phyloP scores from a whole-genome alignment of 2,888 invertebrate genomes.

The Apamea epomidion region DNA sequence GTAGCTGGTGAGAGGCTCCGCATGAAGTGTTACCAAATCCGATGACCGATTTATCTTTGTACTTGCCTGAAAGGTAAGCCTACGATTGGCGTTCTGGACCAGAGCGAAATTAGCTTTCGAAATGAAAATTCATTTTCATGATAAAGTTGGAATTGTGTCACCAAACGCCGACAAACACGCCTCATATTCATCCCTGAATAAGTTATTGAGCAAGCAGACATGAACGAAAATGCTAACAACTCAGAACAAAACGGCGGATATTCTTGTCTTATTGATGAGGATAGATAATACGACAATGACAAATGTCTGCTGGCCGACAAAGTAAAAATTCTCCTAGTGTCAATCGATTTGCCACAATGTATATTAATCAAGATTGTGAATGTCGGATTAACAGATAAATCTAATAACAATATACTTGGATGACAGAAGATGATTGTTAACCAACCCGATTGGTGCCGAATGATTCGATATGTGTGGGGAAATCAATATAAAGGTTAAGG shows the following conservation, averaged over 20 bases:
- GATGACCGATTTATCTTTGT: too few species aligned
- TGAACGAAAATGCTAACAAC: background rate
- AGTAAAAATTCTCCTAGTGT: constrained; percentile 1
- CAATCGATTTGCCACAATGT: constrained; percentile 21
- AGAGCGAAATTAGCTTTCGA: background rate
- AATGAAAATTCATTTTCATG: background rate
- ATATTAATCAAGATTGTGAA: constrained; percentile 14
- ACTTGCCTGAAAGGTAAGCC: background rate
- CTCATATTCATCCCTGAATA: constrained; percentile 9
- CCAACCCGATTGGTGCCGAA: background rate
- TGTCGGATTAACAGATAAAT: background rate
- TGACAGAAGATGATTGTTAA: background rate
- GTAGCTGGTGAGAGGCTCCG: background rate
- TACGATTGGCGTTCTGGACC: too few species aligned
- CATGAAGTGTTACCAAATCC: background rate
- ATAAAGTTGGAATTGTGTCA: background rate
- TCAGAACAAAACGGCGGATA: constrained; percentile 25
- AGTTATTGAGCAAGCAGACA: background rate
- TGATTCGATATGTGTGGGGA: background rate
- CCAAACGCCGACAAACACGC: constrained; percentile 20
- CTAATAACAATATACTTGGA: background rate
- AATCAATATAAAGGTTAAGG: background rate
- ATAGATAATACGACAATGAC: constrained; percentile 6
- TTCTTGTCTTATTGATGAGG: constrained; percentile 13
- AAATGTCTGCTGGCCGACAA: background rate